A percentile compares a stretch with the other conserved stretches of the same genome.
Evolutionary conservation across 2,888 invertebrate genomes (phyloP).

Genomic region (Meganola albula): DNA sequence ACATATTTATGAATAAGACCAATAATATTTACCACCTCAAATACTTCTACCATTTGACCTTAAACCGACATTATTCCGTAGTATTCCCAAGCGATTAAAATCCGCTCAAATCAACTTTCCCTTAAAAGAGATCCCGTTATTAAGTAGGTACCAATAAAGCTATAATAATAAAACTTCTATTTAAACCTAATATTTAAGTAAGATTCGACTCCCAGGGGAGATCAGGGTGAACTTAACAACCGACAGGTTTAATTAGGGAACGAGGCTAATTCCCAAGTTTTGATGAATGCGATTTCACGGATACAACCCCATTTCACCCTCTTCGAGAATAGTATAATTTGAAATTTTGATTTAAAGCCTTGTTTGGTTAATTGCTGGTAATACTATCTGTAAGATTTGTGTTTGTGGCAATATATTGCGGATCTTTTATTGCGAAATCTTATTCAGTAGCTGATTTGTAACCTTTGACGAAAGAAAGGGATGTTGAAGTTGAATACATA

Average conservation of each 20-base stretch:
- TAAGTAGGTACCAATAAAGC: constrained; percentile 51
- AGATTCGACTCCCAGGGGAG: constrained; percentile 45
- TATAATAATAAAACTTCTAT: constrained; percentile 63
- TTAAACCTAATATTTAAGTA: constrained; percentile 64
- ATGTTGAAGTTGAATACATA: too few relatives aligned
- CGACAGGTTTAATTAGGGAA: constrained; percentile 71
- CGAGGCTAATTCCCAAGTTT: constrained; percentile 71
- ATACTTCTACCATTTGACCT: too few relatives aligned
- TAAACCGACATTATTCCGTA: too few relatives aligned
- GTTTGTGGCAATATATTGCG: too few relatives aligned
- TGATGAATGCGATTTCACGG: constrained; percentile 73
- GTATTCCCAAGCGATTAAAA: too few relatives aligned
- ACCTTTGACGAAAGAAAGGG: too few relatives aligned
- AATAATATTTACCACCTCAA: too few relatives aligned
- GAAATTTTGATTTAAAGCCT: constrained; percentile 64
- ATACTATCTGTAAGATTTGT: constrained; percentile 38
- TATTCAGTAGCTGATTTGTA: too few relatives aligned
- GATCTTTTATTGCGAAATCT: too few relatives aligned
- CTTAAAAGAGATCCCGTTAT: constrained; percentile 34
- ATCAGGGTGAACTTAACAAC: constrained; percentile 51
- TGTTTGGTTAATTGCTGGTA: constrained; percentile 56
- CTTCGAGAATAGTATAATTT: constrained; percentile 49
- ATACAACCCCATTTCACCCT: constrained; percentile 43
- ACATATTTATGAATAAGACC: too few relatives aligned
- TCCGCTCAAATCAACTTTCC: constrained; percentile 34